Base-by-base conservation (phyloP, 2,888 invertebrate species). In the Athalia circularis region DNA sequence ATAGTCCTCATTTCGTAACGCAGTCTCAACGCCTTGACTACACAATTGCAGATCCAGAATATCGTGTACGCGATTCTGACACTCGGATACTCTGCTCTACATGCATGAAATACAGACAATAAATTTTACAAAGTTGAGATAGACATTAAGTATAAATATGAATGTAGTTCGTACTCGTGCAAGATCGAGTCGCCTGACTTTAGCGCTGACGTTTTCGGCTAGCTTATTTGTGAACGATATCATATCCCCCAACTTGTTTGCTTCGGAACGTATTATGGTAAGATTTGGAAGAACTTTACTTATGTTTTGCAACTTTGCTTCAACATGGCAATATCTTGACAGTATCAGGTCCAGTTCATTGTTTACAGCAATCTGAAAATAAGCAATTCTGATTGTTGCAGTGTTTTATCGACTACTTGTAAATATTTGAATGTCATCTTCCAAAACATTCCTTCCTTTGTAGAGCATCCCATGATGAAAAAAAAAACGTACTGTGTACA, bases 1-100 rank as follows among this genome's bases (percentile, higher is more conserved):
- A 91, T 96, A 99, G 90, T 99, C 98, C 90, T 99, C 98, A 84
- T 97, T 96, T 82, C 94, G 94, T 77, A 99, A 94, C 0, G 99
- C 98, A 72, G 96, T 94, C 82, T 98, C 96, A 0, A 99, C 99
- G n/a, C 99, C 99, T 89, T 98, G 97, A 70, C 98, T 98, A 89
- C 99, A 99, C 79, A 97, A 92, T 90, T 98, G 97, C 75, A 99
- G 92, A 89, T 99, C 99, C 79, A 99, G 94, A 59, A 99, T 93
- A 89, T 99, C 99, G 86, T 98, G 97, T 0, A 99, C 98, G 79
- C 99, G 92, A 84, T 96, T 95, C 89, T 99, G 97, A 87, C 98
- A 98, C 85, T 98, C 97, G 3, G 96, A 97, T 0, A 99, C 99
- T 79, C 97, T 94, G 82, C 95, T 96, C 95, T 97, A 88, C 68